Percentiles rank a stretch among this genome's conserved stretches.
Evolutionary conservation across 2,888 invertebrate genomes (phyloP).

Genomic region (Sesia apiformis): DNA sequence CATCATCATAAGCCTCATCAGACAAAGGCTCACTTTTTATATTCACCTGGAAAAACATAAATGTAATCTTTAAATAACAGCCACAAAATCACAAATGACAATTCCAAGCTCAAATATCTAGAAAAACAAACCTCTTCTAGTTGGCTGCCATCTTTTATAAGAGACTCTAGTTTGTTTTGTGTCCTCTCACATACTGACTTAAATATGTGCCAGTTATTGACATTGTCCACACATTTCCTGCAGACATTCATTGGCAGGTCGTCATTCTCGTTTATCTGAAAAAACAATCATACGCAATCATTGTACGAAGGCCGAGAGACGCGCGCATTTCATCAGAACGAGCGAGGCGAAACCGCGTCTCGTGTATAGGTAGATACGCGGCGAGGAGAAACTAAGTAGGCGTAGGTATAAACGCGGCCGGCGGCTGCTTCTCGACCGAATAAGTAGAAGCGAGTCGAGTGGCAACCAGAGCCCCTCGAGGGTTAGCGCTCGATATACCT

Average conservation of each 20-base stretch:
- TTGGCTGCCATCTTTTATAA: constrained; percentile 71
- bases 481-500: constrained; percentile 72
- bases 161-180: constrained; percentile 77
- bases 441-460: constrained; percentile 72
- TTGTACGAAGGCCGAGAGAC: constrained; percentile 47
- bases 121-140: constrained; percentile 61
- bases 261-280: constrained; percentile 78
- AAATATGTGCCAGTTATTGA: constrained; percentile 80
- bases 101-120: constrained; percentile 43
- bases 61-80: constrained; percentile 12
- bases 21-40: constrained; percentile 75
- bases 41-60: constrained; percentile 56
- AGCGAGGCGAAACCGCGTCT: constrained; percentile 63
- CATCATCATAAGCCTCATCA: constrained; percentile 71
- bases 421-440: constrained; percentile 68
- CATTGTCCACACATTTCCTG: constrained; percentile 75
- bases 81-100: constrained; percentile 27
- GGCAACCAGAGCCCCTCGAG: constrained; percentile 71
- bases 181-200: constrained; percentile 78
- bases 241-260: constrained; percentile 79
- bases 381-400: constrained; percentile 70
- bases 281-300: constrained; percentile 64
- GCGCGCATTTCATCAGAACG: constrained; percentile 65
- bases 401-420: constrained; percentile 59
- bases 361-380: constrained; percentile 53